phyloP scores from a whole-genome alignment of 2,888 invertebrate genomes.

The Epicampocera succincta region DNA sequence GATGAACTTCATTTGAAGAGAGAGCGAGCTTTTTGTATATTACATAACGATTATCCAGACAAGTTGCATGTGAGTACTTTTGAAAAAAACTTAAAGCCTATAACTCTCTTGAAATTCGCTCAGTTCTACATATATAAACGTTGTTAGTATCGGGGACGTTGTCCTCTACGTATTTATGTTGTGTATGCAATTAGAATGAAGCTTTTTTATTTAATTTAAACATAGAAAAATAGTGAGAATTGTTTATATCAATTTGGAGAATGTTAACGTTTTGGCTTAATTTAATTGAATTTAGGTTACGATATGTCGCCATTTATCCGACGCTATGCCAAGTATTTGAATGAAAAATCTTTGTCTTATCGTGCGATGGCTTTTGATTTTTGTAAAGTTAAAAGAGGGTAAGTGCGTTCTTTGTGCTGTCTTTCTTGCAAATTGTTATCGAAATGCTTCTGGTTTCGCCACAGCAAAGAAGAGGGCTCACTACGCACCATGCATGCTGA shows the following conservation, averaged over 20 bases:
- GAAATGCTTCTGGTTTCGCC: constrained; percentile 11
- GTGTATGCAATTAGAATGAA: no score
- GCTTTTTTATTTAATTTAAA: neutral
- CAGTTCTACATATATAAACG: no score
- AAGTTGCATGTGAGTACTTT: no score
- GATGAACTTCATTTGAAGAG: no score
- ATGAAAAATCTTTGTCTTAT: constrained; percentile 99
- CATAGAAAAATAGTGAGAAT: neutral
- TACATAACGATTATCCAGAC: no score
- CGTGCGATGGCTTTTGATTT: constrained; percentile 99
- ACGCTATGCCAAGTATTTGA: constrained; percentile 99
- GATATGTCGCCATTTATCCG: constrained; percentile 99
- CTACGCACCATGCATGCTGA: constrained; percentile 98
- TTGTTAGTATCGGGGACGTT: no score
- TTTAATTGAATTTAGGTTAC: constrained; percentile 86
- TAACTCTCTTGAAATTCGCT: no score
- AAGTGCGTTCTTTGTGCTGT: constrained; percentile 78
- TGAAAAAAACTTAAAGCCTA: no score
- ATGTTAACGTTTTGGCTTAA: constrained; percentile 32
- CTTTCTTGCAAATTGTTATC: constrained; percentile 1
- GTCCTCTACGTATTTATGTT: no score
- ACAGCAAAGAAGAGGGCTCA: constrained; percentile 97
- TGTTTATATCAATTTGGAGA: neutral
- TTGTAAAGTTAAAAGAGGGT: constrained; percentile 99
- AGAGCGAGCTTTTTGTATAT: no score